Conservation (phyloP, 1,140 invertebrate genomes). For the Aphelenchoides avenae region DNA sequence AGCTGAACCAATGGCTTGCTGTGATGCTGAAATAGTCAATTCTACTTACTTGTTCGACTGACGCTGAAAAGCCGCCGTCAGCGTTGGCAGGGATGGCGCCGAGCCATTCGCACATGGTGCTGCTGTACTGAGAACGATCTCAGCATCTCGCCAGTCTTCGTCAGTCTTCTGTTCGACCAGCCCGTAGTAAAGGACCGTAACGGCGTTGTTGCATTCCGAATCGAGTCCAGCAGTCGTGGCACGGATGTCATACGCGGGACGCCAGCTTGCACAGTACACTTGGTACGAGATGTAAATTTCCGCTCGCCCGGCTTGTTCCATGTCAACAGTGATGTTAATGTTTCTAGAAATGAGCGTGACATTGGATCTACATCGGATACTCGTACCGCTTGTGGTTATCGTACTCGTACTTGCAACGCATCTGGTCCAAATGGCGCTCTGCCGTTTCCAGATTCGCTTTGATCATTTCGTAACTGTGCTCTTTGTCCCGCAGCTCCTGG, state of each 20-base stretch:
- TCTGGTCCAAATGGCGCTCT: conserved; percentile 52
- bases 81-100: conserved; percentile 55
- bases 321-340: no score
- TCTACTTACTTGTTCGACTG: conserved; percentile 23
- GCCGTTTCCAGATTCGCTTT: conserved; percentile 39
- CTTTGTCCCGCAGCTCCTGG: conserved; percentile 45
- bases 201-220: conserved; percentile 19
- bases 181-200: conserved; percentile 62
- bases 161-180: conserved; percentile 61
- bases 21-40: no score
- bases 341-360: no score
- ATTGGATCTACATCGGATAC: not conserved
- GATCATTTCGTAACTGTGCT: conserved; percentile 30
- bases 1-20: not conserved
- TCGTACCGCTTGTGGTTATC: conserved; percentile 54
- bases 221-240: conserved; percentile 39
- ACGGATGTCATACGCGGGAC: conserved; percentile 52
- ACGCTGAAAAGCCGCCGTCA: conserved; percentile 44
- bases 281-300: conserved; percentile 51
- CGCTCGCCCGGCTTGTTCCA: conserved; percentile 22
- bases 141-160: conserved; percentile 62
- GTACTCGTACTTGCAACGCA: conserved; percentile 49
- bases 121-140: conserved; percentile 61
- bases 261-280: conserved; percentile 54
- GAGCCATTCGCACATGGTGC: conserved; percentile 60